Base-by-base conservation (phyloP, 2,113 vertebrate species). In the Malurus elegans region DNA sequence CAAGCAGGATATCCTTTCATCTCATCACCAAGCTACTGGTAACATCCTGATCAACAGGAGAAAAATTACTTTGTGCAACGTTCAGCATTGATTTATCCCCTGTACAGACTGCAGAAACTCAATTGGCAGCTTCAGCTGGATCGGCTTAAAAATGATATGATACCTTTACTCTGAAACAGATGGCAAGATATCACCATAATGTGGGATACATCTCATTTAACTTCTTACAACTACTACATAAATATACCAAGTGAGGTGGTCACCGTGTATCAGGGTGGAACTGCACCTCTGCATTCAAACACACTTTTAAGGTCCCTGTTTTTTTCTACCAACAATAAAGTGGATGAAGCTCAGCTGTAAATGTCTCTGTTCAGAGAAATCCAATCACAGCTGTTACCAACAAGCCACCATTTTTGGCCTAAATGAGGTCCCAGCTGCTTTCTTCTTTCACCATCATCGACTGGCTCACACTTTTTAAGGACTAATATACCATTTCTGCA, bases 231-330 rank as follows among this genome's bases (percentile, higher is more conserved):
- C 44, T 31, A 56, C 29, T 65, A 11, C 1, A 0, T 3, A 21
- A 11, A 11, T 4, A 26, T 53, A 65, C 9, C 11, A 3, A 8
- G 2, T 5, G 32, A 62, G 14, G 20, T 21, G 18, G 57, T 54
- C 38, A 57, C 34, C 44, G 18, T 50, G 9, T 15, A 1, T 13
- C 0, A 0, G 32, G 24, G 32, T 66, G n/a, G 29, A 48, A 42
- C 0, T 14, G 44, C 53, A 60, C 24, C 32, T 85, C 60, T 56
- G 48, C 50, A 34, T 20, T 29, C 36, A 65, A 15, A 14, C 51
- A 62, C 11, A 4, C 8, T 38, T 29, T 50, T n/a, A 47, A 36
- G 16, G 34, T 23, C 44, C 34, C 38, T 29, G 31, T 10, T 92
- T 8, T 50, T 38, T 64, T 58, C 69, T 26, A 45, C 32, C n/a